These are phyloP conservation scores for Paguma larvata DNA, from an alignment of 2,797 vertebrate species.

Conservation along the genomic window DNA sequence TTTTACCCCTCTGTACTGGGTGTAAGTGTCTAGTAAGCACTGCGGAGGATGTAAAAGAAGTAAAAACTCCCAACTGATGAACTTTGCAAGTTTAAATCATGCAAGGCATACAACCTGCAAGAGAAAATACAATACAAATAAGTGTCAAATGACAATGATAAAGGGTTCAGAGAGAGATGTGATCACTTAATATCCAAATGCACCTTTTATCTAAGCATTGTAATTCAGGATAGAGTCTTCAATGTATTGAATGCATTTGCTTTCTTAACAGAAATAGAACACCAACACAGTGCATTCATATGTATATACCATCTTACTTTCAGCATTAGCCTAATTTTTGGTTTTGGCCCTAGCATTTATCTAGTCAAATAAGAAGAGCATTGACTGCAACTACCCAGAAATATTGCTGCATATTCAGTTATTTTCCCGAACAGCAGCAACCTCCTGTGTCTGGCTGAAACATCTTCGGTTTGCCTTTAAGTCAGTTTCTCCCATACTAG, in stretches of 20 bases:
- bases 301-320: not conserved
- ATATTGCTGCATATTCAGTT: not conserved
- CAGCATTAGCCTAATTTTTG: not conserved
- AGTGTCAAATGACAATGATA: not conserved
- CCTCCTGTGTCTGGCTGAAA: not conserved
- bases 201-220: not conserved
- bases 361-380: not conserved
- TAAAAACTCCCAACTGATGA: not conserved
- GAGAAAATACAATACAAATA: not conserved
- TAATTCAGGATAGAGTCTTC: not conserved
- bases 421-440: not conserved
- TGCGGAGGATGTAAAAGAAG: not conserved
- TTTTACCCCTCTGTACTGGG: not conserved
- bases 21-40: not conserved
- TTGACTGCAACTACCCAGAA: not conserved
- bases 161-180: not conserved
- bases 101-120: not conserved
- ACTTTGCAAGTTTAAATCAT: not conserved
- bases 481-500: not conserved
- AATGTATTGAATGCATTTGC: conserved; percentile 10
- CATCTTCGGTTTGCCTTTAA: conserved; percentile 31
- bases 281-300: not conserved
- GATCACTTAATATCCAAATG: not conserved
- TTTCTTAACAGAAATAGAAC: conserved; percentile 25
- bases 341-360: not conserved